phyloP scores from a whole-genome alignment of 2,888 invertebrate genomes.

The Drosophila pseudotakahashii region DNA sequence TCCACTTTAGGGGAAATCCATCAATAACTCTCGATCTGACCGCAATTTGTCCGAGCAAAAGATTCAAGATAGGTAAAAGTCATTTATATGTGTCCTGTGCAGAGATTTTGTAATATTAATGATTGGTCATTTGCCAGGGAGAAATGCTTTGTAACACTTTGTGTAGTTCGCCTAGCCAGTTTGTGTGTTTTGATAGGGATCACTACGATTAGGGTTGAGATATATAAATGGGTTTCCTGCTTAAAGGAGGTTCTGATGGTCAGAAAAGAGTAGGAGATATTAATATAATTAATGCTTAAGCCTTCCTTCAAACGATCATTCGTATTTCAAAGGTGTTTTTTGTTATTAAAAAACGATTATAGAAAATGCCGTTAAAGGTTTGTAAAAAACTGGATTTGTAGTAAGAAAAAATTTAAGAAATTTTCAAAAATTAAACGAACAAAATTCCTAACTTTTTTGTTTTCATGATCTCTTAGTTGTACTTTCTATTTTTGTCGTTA shows the following conservation, averaged over 20 bases:
- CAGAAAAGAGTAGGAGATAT: background rate
- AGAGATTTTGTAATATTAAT: conserved; percentile 61
- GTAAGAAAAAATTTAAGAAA: too few species aligned
- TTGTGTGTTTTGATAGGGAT: conserved; percentile 41
- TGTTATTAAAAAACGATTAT: conserved; percentile 4
- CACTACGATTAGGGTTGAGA: conserved; percentile 23
- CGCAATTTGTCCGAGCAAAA: conserved; percentile 66
- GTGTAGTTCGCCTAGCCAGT: background rate
- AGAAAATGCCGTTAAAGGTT: background rate
- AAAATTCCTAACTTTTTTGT: too few species aligned
- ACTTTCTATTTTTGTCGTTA: too few species aligned
- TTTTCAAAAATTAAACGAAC: too few species aligned
- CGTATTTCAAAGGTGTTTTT: background rate
- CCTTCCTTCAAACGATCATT: background rate
- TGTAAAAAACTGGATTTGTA: too few species aligned
- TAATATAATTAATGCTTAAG: conserved; percentile 1
- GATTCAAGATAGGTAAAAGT: conserved; percentile 46
- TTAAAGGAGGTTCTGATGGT: background rate
- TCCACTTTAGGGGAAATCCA: conserved; percentile 43
- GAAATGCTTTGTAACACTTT: conserved; percentile 34
- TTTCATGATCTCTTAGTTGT: too few species aligned
- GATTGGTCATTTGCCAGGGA: conserved; percentile 67
- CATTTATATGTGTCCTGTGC: conserved; percentile 71
- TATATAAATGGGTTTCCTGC: conserved; percentile 24
- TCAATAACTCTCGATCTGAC: conserved; percentile 66